These are phyloP conservation scores for Erebia palarica DNA, from an alignment of 2,888 invertebrate species.

Conservation along the genomic window DNA sequence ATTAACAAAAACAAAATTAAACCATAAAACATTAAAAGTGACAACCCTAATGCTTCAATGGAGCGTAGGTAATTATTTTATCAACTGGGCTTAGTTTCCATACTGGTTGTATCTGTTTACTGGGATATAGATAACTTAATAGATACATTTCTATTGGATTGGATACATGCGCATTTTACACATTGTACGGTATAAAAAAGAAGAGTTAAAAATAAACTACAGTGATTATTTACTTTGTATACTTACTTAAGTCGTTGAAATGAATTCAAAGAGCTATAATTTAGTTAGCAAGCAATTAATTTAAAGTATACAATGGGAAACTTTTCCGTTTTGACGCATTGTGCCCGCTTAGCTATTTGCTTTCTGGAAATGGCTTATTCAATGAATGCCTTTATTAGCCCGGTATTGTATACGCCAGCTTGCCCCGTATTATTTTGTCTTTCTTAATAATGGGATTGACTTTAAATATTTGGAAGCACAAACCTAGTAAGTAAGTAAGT, in stretches of 20 bases:
- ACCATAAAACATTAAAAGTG: no score
- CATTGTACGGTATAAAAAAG: not conserved
- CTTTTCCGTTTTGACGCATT: slow-evolving; percentile 75
- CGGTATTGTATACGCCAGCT: slow-evolving; percentile 58
- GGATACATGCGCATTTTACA: no score
- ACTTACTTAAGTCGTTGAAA: slow-evolving; percentile 13
- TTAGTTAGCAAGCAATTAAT: slow-evolving; percentile 67
- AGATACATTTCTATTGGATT: no score
- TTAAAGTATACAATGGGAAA: slow-evolving; percentile 76
- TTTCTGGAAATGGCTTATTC: slow-evolving; percentile 72
- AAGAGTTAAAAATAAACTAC: not conserved
- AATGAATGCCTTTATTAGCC: slow-evolving; percentile 76
- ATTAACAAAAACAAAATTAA: no score
- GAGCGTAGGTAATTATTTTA: no score
- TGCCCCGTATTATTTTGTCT: slow-evolving; percentile 8
- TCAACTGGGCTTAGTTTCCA: no score
- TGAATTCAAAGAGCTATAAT: slow-evolving; percentile 37
- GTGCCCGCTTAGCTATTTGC: slow-evolving; percentile 71
- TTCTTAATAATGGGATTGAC: slow-evolving; percentile 10
- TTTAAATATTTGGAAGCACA: not conserved
- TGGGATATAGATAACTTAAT: no score
- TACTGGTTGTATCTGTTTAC: no score
- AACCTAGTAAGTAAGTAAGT: no score
- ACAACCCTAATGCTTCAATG: no score
- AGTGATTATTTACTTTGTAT: slow-evolving; percentile 5